Evolutionary conservation across 2,797 vertebrate genomes (phyloP), one percentile per base, ranked within the genome.

Genomic region (Enteromius anoplus): DNA sequence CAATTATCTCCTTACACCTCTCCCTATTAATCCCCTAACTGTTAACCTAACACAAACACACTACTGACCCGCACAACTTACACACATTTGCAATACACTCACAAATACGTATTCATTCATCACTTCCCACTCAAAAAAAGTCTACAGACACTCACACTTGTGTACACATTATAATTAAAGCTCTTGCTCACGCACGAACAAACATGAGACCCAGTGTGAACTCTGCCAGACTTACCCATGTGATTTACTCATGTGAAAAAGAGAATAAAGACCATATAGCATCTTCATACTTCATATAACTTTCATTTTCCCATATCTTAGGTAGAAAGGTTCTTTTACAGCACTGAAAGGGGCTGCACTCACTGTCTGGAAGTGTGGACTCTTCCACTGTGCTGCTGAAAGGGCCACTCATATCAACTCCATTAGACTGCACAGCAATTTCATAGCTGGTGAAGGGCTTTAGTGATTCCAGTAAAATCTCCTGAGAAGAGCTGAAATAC

Each of bases 371-470:
- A 86, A 98, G 93, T 29, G 98, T 99, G 85, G 95, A 95, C 85
- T 97, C 95, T 86, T 98, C 97, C 85, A 99, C 95, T 8, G 95
- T 96, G 0, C 93, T 91, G 85, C 97, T 96, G 0, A 98, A 99
- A 1, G 97, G 98, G 26, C 98, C 97, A 0, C 95, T 95, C 7
- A 94, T 90, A 37, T 96, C 95, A 72, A 95, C 90, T 0, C 96
- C 96, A 0, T 98, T 97, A 68, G 97, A 98, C 95, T 98, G 97
- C n/a, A 99, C 95, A 0, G 98, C 97, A 90, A 99, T 96, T 92
- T 99, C 96, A 0, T 99, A 99, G 66, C 94, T 96, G 62, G 97
- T 99, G 91, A 96, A 99, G 6, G 98, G 98, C 92, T 96, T 99
- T 87, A 99, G 86, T 0, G 95, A 95, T 1, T 93, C 95, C 1